phyloP scores from a whole-genome alignment of 2,113 vertebrate species.

The Chascanopsetta lugubris region DNA sequence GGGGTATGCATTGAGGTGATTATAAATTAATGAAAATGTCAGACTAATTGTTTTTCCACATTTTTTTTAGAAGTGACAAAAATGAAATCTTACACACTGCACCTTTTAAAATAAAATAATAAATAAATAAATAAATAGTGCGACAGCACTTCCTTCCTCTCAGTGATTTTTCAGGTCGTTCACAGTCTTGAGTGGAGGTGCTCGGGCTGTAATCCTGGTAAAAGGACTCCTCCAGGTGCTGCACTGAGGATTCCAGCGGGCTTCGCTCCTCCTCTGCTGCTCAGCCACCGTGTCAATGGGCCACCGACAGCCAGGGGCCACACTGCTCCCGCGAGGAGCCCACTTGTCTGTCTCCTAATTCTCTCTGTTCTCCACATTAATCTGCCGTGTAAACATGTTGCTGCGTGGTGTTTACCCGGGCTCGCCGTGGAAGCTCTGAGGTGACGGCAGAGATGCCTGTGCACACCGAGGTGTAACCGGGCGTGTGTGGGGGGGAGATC shows the following conservation, averaged over 20 bases:
- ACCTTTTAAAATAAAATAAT: too few species aligned
- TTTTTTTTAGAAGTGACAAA: too few species aligned
- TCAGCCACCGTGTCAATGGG: slow-evolving; percentile 65
- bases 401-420: slow-evolving; percentile 14
- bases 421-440: slow-evolving; percentile 11
- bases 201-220: slow-evolving; percentile 21
- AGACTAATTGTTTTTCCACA: too few species aligned
- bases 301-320: neutral
- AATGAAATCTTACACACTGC: too few species aligned
- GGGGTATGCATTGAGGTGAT: too few species aligned
- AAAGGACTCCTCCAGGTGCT: too few species aligned
- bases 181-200: too few species aligned
- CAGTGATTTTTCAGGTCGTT: too few species aligned
- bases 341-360: neutral
- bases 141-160: too few species aligned
- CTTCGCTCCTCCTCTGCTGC: slow-evolving; percentile 62
- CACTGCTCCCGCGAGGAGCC: neutral
- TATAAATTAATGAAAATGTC: too few species aligned
- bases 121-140: too few species aligned
- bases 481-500: too few species aligned
- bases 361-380: neutral
- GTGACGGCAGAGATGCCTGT: slow-evolving; percentile 30
- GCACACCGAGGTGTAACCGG: slow-evolving; percentile 52
- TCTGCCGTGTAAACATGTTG: neutral
- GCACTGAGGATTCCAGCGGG: slow-evolving; percentile 30